A percentile compares a stretch with the other conserved stretches of the same genome.
Evolutionary conservation across 2,113 vertebrate species (phyloP).

Genomic region (Dissostichus mawsoni): DNA sequence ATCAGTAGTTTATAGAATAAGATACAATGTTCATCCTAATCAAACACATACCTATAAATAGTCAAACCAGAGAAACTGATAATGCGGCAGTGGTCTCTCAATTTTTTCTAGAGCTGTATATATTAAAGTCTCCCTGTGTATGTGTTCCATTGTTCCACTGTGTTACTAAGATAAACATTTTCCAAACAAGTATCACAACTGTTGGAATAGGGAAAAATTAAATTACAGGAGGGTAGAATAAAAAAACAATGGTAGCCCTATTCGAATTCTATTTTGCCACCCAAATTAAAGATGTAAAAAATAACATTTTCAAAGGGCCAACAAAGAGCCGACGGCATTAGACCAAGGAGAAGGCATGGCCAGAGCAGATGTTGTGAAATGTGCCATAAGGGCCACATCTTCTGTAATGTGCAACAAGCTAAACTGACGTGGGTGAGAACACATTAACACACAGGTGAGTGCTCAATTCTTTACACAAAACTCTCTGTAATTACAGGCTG

Average conservation of each 20-base stretch:
- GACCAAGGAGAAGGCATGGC: background rate
- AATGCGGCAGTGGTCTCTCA: no score
- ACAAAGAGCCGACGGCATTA: background rate
- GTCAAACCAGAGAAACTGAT: no score
- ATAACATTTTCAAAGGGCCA: background rate
- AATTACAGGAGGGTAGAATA: background rate
- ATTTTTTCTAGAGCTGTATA: no score
- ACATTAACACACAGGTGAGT: conserved; percentile 27
- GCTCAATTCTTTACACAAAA: conserved; percentile 13
- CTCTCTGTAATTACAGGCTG: conserved; percentile 36
- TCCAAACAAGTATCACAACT: background rate
- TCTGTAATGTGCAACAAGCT: conserved; percentile 27
- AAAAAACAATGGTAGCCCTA: no score
- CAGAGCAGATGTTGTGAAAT: conserved; percentile 17
- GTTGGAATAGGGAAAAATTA: background rate
- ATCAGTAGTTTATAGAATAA: no score
- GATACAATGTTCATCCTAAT: no score
- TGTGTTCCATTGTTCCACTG: background rate
- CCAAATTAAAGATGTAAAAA: no score
- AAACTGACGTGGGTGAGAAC: conserved; percentile 6
- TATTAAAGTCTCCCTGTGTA: no score
- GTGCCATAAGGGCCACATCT: background rate
- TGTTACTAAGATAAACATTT: background rate
- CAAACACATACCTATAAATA: no score
- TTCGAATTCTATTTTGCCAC: no score